A percentile compares a stretch with the other conserved stretches of the same genome.
phyloP scores from a whole-genome alignment of 2,113 vertebrate genomes.

The Aegithalos caudatus region DNA sequence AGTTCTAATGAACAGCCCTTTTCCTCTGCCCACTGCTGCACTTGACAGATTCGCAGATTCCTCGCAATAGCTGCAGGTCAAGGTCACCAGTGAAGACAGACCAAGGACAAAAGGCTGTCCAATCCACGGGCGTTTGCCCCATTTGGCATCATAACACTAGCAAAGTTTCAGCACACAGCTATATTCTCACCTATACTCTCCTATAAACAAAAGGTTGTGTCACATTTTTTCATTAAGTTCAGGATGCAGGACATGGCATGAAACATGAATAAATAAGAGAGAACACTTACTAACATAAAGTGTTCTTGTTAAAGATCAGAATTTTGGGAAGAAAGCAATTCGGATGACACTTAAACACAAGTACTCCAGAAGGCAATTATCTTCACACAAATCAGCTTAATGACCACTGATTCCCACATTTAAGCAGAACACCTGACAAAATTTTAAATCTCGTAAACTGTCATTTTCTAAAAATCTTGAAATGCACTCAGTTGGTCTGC shows the following conservation, averaged over 20 bases:
- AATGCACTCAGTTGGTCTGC: conserved; percentile 4
- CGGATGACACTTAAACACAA: not conserved
- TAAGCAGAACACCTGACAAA: not conserved
- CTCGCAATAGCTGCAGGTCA: not conserved
- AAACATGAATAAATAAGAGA: not conserved
- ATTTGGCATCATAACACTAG: not conserved
- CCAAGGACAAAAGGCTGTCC: not conserved
- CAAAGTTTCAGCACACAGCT: not conserved
- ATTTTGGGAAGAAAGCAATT: not conserved
- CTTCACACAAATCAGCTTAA: not conserved
- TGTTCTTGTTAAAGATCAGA: not conserved
- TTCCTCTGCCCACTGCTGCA: not conserved
- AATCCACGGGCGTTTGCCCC: not conserved
- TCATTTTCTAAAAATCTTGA: conserved; percentile 14
- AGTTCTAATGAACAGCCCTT: conserved; percentile 20
- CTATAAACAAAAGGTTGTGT: not conserved
- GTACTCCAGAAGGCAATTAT: not conserved
- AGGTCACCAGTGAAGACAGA: not conserved
- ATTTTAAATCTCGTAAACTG: not conserved
- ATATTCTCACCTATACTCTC: not conserved
- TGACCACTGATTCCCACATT: not conserved
- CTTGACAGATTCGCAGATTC: not conserved
- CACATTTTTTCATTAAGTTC: not conserved
- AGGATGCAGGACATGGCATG: not conserved
- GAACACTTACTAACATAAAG: not conserved